Base-by-base conservation (phyloP, 2,888 invertebrate genomes). In the Trichogramma dendrolimi region DNA sequence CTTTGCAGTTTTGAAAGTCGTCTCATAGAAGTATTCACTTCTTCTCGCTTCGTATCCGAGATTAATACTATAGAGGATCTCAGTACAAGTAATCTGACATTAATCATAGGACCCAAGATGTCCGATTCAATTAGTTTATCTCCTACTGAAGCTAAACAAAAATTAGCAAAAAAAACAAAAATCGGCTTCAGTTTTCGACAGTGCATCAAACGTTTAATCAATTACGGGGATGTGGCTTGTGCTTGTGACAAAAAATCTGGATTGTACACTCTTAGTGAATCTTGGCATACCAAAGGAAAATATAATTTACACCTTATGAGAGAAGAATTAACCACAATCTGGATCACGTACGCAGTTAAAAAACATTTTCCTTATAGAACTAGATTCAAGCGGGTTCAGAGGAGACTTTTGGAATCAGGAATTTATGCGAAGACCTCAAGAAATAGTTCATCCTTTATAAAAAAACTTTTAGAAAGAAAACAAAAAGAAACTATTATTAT, bases 261-360 rank as follows among this genome's bases (percentile, higher is more conserved):
- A 2, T 14, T 14, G 5, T 38, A 55, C 6, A 39, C 41, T 5
- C 41, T 55, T 2, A 51, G 27, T 8, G 48, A 44, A 8, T 7
- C 60, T 41, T 38, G 6, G 2, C 6, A 50, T 11, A 46, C 11
- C 8, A 2, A 48, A 4, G 8, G 47, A 6, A 41, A 49, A 4
- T 53, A 14, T 42, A 11, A 58, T 8, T 52, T 67, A 40, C 66
- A 67, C 54, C 43, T 68, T 10, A 57, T 70, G 47, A 57, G 63
- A 8, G 66, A 70, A 52, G 50, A 54, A 14, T 49, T 70, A 5
- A 59, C 59, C 2, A 55, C 50, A 44, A 65, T 65, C 60, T 69
- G 66, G 68, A 61, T 59, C 8, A 66, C 65, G 2, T 69, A 68
- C 50, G 48, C 67, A 4, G 61, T 69, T 5, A 63, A 62, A 59